phyloP scores from a whole-genome alignment of 2,797 vertebrate species.

The Dipus sagitta region DNA sequence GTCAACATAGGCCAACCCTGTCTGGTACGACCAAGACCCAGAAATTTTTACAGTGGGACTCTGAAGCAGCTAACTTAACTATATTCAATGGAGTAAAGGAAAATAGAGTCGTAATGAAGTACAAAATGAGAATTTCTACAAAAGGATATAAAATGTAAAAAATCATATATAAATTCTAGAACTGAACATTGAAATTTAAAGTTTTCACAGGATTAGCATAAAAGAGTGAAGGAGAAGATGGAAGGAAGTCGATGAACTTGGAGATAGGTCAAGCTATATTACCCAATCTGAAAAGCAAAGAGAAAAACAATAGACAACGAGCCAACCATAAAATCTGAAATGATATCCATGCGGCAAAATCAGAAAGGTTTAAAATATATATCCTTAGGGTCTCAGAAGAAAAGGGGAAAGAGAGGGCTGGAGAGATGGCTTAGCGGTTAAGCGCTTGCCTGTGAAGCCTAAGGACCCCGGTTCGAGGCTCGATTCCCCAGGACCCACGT shows the following conservation, averaged over 20 bases:
- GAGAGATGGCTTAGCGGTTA: too few species aligned
- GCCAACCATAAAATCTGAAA: background rate
- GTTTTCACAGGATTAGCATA: slow-evolving; percentile 22
- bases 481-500: too few species aligned
- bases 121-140: slow-evolving; percentile 23
- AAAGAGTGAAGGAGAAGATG: slow-evolving; percentile 14
- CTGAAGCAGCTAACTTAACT: slow-evolving; percentile 25
- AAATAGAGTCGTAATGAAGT: slow-evolving; percentile 16
- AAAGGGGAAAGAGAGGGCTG: slow-evolving; percentile 7
- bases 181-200: slow-evolving; percentile 18
- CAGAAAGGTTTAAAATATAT: background rate
- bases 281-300: slow-evolving; percentile 3
- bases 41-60: slow-evolving; percentile 8
- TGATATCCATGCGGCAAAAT: background rate
- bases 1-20: background rate
- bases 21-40: background rate
- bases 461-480: too few species aligned
- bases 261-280: background rate
- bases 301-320: background rate
- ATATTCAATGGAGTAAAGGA: background rate
- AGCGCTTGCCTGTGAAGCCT: too few species aligned
- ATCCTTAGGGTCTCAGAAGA: background rate
- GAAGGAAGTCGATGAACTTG: slow-evolving; percentile 10
- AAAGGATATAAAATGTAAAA: slow-evolving; percentile 29
- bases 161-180: slow-evolving; percentile 16